These are phyloP conservation scores for Eutolmus rufibarbis DNA, from an alignment of 2,888 invertebrate species.

Conservation along the genomic window DNA sequence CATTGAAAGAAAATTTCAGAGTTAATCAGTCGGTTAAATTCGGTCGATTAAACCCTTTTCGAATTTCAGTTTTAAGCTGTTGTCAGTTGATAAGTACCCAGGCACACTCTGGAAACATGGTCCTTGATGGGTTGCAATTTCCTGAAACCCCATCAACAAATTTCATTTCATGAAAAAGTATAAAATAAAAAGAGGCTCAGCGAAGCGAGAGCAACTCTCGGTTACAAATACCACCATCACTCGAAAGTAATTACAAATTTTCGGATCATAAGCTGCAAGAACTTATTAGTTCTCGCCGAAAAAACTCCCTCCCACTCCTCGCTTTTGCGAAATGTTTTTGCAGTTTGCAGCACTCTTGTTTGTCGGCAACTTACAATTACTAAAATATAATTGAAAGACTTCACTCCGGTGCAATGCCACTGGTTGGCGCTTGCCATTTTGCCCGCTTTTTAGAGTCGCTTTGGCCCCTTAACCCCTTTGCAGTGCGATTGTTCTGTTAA, in stretches of 20 bases:
- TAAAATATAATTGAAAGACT: background rate
- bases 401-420: background rate
- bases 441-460: too few relatives aligned
- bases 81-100: background rate
- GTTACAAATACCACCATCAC: background rate
- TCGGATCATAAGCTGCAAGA: background rate
- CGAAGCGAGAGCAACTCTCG: background rate
- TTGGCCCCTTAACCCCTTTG: background rate
- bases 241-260: conserved; percentile 13
- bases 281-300: background rate
- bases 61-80: background rate
- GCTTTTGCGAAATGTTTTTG: background rate
- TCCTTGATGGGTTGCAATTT: background rate
- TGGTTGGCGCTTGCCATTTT: background rate
- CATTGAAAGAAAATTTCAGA: background rate
- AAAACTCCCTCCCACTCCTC: background rate
- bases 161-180: background rate
- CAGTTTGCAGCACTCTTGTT: background rate
- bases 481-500: background rate
- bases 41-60: background rate
- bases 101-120: background rate
- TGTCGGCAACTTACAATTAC: background rate
- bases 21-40: background rate
- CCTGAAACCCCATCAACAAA: background rate
- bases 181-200: background rate